These are phyloP conservation scores for Ophonus ardosiacus DNA, from an alignment of 2,888 invertebrate species.

Conservation along the genomic window DNA sequence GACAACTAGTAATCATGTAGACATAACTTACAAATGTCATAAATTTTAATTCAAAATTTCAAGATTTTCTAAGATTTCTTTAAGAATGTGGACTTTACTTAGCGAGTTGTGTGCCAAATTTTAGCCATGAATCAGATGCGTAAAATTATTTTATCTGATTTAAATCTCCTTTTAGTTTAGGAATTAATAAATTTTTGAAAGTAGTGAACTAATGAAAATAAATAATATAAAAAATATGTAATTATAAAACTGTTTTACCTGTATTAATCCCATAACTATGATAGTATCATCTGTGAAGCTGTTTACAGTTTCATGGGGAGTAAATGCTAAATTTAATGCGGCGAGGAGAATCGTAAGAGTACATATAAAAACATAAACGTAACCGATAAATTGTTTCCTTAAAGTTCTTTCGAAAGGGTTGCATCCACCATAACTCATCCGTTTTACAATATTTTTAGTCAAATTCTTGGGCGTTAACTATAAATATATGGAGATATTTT, in stretches of 20 bases:
- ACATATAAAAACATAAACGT: not conserved
- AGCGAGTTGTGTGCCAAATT: too few relatives aligned
- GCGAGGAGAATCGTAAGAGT: not conserved
- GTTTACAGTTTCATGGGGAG: not conserved
- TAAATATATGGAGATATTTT: not conserved
- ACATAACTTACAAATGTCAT: too few relatives aligned
- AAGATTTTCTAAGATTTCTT: too few relatives aligned
- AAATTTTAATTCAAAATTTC: too few relatives aligned
- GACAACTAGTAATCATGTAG: too few relatives aligned
- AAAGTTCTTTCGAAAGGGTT: not conserved
- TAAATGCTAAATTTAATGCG: conserved; percentile 1
- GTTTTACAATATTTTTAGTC: not conserved
- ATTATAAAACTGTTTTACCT: not conserved
- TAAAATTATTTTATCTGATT: too few relatives aligned
- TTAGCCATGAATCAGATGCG: too few relatives aligned
- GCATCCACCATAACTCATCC: not conserved
- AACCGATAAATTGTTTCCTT: conserved; percentile 1
- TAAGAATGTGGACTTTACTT: too few relatives aligned
- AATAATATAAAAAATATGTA: not conserved
- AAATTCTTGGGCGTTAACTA: not conserved
- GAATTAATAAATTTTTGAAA: too few relatives aligned
- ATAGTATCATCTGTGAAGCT: conserved; percentile 7
- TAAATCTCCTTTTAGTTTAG: too few relatives aligned
- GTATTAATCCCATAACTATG: conserved; percentile 9
- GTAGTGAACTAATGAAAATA: too few relatives aligned